phyloP scores from a whole-genome alignment of 2,888 invertebrate species.

The Cloeon dipterum region DNA sequence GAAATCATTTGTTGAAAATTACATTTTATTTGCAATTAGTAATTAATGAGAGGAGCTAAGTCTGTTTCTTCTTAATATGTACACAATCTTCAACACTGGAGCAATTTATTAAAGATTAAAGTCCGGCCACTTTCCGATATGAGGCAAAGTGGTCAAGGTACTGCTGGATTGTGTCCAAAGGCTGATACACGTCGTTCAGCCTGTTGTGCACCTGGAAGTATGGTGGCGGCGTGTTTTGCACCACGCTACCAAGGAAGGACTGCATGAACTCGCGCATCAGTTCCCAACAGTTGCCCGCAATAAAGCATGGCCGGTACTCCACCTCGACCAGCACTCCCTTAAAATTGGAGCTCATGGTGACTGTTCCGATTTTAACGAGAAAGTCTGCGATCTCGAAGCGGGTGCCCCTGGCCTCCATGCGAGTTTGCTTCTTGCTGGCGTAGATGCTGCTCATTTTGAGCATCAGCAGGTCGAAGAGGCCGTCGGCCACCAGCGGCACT shows the following conservation, averaged over 20 bases:
- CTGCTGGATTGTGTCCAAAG: slow-evolving; percentile 81
- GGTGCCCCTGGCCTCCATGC: slow-evolving; percentile 16
- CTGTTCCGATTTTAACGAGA: slow-evolving; percentile 77
- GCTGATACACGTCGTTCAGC: slow-evolving; percentile 68
- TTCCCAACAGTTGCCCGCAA: slow-evolving; percentile 76
- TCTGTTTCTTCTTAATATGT: too few species aligned
- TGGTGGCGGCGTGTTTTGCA: slow-evolving; percentile 48
- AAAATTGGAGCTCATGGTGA: slow-evolving; percentile 78
- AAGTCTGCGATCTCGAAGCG: slow-evolving; percentile 39
- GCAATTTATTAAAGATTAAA: too few species aligned
- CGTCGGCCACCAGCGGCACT: slow-evolving; percentile 73
- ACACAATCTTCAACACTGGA: too few species aligned
- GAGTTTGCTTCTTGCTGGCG: slow-evolving; percentile 70
- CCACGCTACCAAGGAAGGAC: slow-evolving; percentile 60
- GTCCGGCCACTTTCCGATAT: slow-evolving; percentile 56
- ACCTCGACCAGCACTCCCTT: slow-evolving; percentile 86
- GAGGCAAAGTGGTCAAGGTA: slow-evolving; percentile 84
- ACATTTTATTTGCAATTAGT: too few species aligned
- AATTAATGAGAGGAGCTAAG: too few species aligned
- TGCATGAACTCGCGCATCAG: slow-evolving; percentile 77
- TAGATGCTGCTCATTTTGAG: slow-evolving; percentile 72
- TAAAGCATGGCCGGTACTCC: slow-evolving; percentile 77
- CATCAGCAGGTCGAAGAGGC: slow-evolving; percentile 75
- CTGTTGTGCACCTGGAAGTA: slow-evolving; percentile 40
- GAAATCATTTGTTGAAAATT: too few species aligned